Conservation (phyloP, 2,797 vertebrate genomes). For the Gymnocypris eckloni region DNA sequence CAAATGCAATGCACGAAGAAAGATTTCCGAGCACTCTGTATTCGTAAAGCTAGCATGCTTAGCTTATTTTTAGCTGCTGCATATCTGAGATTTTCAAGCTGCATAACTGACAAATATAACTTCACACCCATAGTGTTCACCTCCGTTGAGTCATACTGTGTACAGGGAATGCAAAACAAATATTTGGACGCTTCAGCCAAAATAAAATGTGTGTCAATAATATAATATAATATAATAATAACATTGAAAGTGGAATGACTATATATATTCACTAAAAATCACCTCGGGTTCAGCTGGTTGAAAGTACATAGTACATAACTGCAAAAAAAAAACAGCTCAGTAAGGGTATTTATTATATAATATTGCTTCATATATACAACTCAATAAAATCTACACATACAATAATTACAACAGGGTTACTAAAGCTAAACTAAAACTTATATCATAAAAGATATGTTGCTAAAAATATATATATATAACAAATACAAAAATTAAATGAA, state of each 20-base stretch:
- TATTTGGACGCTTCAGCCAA: background rate
- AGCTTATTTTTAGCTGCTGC: slow-evolving; percentile 9
- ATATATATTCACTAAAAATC: background rate
- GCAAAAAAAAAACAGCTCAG: background rate
- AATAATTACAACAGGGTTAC: too few relatives aligned
- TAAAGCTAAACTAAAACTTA: too few relatives aligned
- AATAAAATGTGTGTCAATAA: background rate
- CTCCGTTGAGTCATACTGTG: background rate
- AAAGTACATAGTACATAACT: background rate
- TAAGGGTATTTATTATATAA: background rate
- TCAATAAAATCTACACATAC: background rate
- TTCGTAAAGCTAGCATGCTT: background rate
- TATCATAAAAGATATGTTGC: too few relatives aligned
- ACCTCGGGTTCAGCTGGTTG: background rate
- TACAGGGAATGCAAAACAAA: background rate
- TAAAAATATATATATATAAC: too few relatives aligned
- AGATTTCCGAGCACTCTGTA: background rate
- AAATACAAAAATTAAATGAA: accelerated
- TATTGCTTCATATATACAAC: background rate
- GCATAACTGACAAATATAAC: background rate
- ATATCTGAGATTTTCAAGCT: slow-evolving; percentile 14
- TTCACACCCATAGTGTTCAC: background rate
- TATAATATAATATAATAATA: background rate
- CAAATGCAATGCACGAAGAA: background rate
- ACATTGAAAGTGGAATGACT: background rate